Base-by-base conservation (phyloP, 2,888 invertebrate species). In the Cyaniris semiargus region DNA sequence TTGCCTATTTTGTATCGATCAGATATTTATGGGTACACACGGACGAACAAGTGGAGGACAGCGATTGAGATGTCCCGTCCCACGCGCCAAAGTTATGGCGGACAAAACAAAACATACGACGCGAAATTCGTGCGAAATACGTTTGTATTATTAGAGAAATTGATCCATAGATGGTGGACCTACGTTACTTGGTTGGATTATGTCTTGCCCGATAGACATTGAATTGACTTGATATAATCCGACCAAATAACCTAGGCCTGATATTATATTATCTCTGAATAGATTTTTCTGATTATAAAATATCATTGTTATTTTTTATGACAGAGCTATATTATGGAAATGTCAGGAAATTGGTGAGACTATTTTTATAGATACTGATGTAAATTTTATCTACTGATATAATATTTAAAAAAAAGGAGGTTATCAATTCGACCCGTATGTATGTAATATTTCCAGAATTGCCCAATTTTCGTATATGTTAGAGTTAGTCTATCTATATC, bases 21-120 rank as follows among this genome's bases (percentile, higher is more conserved):
- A 82, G 27, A 66, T 83, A 80, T 88, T 89, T 89, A 89, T 88
- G 87, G 86, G 81, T 84, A 85, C 83, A 76, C 71, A 84, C 77
- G 78, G 72, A 77, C 80, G 79, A 83, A 86, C 87, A 87, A 84
- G 85, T 79, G 72, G 83, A 80, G 82, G 82, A 89, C 90, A 88
- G 84, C 87, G 87, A 91, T 91, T 90, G 90, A 91, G 90, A 86
- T 89, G 91, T 89, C 79, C 81, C 80, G 81, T 84, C 86, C 88
- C 88, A 86, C 85, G 86, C 85, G 81, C 83, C 81, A 88, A 88
- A 85, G 74, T 71, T 38, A 72, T 70, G n/a, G 77, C 21, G 70
- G 82, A 10, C 18, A 53, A 18, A 18, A 82, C 74, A 66, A 53
- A 76, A 76, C 70, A 78, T 66, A 80, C 70, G 75, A 76, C 21